These are phyloP conservation scores for Graptemys geographica DNA, from an alignment of 2,797 vertebrate genomes.

Conservation along the genomic window DNA sequence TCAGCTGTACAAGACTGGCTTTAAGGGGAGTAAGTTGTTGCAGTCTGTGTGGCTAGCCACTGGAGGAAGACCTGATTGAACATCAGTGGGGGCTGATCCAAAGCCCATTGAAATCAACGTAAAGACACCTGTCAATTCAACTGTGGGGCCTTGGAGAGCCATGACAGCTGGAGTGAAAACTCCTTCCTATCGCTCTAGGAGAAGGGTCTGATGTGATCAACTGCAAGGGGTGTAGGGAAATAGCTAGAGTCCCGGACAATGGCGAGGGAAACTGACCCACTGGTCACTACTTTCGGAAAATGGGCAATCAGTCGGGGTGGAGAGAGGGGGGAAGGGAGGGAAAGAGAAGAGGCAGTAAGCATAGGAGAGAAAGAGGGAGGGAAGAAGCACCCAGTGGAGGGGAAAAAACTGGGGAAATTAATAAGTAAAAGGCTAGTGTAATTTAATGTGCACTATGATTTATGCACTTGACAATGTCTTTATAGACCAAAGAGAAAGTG, in stretches of 20 bases:
- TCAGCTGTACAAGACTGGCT: background rate
- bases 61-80: background rate
- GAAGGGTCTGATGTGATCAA: background rate
- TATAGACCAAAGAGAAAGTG: constrained; percentile 54
- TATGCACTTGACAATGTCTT: constrained; percentile 66
- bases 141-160: background rate
- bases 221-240: background rate
- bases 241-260: background rate
- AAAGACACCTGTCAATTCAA: background rate
- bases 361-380: background rate
- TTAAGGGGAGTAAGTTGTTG: background rate
- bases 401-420: constrained; percentile 53
- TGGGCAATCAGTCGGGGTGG: background rate
- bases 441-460: constrained; percentile 57
- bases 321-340: constrained; percentile 25
- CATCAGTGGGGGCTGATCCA: background rate
- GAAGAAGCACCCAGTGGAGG: background rate
- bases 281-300: background rate
- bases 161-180: background rate
- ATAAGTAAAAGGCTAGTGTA: constrained; percentile 61
- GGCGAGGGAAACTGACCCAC: background rate
- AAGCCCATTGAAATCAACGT: background rate
- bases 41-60: background rate
- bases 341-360: constrained; percentile 31
- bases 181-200: background rate